Conservation (phyloP, 2,888 invertebrate species). For the Cyclophora punctaria region DNA sequence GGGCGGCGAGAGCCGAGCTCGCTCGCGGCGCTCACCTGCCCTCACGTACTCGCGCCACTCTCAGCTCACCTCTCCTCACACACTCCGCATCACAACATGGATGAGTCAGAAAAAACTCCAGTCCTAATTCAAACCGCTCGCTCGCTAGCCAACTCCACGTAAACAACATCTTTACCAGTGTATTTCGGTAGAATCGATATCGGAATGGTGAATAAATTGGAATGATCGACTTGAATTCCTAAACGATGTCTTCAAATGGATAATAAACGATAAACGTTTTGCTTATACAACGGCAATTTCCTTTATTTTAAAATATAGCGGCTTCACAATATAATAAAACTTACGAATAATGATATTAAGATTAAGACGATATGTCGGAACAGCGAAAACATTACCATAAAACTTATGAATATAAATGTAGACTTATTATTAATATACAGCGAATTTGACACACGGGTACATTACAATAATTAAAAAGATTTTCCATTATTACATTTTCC, state of each 20-base stretch:
- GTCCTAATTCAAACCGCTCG: conserved; percentile 7
- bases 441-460: conserved; percentile 67
- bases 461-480: conserved; percentile 48
- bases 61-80: no score
- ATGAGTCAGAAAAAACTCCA: not conserved
- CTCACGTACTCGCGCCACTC: no score
- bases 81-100: not conserved
- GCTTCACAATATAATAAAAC: conserved; percentile 71
- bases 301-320: conserved; percentile 75
- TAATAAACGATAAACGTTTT: conserved; percentile 70
- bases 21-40: conserved; percentile 6
- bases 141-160: conserved; percentile 67
- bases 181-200: conserved; percentile 68
- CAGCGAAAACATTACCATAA: conserved; percentile 67
- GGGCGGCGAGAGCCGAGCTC: conserved; percentile 17
- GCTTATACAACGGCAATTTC: conserved; percentile 73
- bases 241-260: conserved; percentile 60
- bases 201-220: conserved; percentile 52
- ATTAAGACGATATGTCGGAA: conserved; percentile 71
- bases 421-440: conserved; percentile 48
- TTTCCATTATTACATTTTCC: conserved; percentile 45
- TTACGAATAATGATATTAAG: conserved; percentile 66
- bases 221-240: conserved; percentile 54
- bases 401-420: conserved; percentile 54
- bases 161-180: conserved; percentile 70